A percentile compares a stretch with the other conserved stretches of the same genome.
Evolutionary conservation across 2,113 vertebrate genomes (phyloP).

Genomic region (Manacus vitellinus): DNA sequence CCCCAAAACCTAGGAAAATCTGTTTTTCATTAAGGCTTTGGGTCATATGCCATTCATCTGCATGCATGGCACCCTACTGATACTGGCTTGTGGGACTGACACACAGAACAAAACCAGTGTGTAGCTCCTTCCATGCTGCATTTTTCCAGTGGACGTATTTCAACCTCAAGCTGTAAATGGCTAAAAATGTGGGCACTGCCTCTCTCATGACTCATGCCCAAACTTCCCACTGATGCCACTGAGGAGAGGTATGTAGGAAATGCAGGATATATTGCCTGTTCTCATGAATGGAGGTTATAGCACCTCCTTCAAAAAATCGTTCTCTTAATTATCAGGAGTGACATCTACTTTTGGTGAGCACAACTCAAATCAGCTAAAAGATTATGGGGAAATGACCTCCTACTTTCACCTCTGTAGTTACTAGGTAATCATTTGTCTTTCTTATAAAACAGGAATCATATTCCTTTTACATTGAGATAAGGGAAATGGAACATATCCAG

Average conservation of each 20-base stretch:
- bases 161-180: not conserved
- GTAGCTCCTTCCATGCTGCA: not conserved
- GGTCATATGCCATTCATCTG: not conserved
- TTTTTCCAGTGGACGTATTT: not conserved
- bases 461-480: not conserved
- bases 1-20: not conserved
- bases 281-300: not conserved
- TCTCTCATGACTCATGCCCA: not conserved
- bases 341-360: not conserved
- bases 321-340: not conserved
- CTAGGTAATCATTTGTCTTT: not conserved
- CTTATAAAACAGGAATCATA: not conserved
- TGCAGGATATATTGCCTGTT: not conserved
- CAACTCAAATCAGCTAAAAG: not conserved
- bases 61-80: not conserved
- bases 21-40: not conserved
- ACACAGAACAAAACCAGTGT: accelerated
- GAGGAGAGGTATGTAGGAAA: not conserved
- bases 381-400: not conserved
- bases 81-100: not conserved
- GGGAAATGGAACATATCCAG: not conserved
- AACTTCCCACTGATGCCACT: not conserved
- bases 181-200: not conserved
- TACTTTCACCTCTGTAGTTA: not conserved
- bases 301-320: not conserved